Conservation (phyloP, 2,797 vertebrate species). For the Lindbergichthys nudifrons region DNA sequence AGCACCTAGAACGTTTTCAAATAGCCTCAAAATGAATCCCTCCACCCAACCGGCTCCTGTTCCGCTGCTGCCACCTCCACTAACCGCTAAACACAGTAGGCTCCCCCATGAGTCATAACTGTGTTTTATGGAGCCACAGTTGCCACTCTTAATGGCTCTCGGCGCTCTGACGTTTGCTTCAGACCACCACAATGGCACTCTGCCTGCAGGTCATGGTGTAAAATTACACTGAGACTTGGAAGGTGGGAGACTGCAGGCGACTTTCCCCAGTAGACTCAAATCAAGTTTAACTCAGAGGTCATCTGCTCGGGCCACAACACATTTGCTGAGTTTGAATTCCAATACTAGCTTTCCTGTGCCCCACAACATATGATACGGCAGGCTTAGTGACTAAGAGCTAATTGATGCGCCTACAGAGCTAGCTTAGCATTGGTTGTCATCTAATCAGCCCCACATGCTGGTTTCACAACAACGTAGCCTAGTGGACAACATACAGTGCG, state of each 20-base stretch:
- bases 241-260: slow-evolving; percentile 42
- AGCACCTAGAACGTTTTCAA: slow-evolving; percentile 43
- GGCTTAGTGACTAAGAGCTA: slow-evolving; percentile 65
- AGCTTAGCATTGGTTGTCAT: slow-evolving; percentile 63
- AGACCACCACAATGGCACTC: slow-evolving; percentile 73
- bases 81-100: slow-evolving; percentile 75
- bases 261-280: slow-evolving; percentile 48
- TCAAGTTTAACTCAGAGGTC: slow-evolving; percentile 58
- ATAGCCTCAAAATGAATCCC: slow-evolving; percentile 49
- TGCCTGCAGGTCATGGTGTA: slow-evolving; percentile 55
- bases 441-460: slow-evolving; percentile 76
- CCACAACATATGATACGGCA: slow-evolving; percentile 63
- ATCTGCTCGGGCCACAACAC: slow-evolving; percentile 50
- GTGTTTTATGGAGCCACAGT: slow-evolving; percentile 78
- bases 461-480: slow-evolving; percentile 63
- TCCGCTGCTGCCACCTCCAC: slow-evolving; percentile 72
- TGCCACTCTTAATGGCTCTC: slow-evolving; percentile 69
- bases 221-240: slow-evolving; percentile 48
- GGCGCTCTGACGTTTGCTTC: slow-evolving; percentile 66
- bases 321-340: slow-evolving; percentile 69
- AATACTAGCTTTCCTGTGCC: slow-evolving; percentile 65
- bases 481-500: slow-evolving; percentile 51
- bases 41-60: slow-evolving; percentile 60
- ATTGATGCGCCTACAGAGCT: slow-evolving; percentile 59
- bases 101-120: slow-evolving; percentile 71